phyloP scores from a whole-genome alignment of 2,797 vertebrate species.

The Mallotus villosus region DNA sequence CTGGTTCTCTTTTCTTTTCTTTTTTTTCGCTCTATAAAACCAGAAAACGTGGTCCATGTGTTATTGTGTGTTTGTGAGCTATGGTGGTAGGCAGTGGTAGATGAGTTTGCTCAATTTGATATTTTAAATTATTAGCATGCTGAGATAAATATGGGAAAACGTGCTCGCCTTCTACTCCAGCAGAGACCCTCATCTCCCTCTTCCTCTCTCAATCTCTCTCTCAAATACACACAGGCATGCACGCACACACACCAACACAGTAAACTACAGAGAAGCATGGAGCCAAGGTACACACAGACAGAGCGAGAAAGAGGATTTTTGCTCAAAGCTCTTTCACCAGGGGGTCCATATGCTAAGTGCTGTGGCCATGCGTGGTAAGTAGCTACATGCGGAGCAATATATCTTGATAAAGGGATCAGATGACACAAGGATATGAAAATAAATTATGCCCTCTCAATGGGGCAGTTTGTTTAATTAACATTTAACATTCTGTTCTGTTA shows the following conservation, averaged over 20 bases:
- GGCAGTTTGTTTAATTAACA: constrained; percentile 54
- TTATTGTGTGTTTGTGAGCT: background rate
- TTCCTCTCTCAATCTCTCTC: constrained; percentile 44
- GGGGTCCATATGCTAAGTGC: constrained; percentile 6
- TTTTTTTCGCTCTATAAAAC: constrained; percentile 15
- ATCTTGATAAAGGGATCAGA: constrained; percentile 36
- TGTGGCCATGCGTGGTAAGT: constrained; percentile 29
- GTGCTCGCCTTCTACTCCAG: constrained; percentile 19
- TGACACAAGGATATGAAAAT: constrained; percentile 42
- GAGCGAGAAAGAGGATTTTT: background rate
- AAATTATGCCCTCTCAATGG: constrained; percentile 27
- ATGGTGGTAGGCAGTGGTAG: background rate
- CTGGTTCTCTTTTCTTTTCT: constrained; percentile 28
- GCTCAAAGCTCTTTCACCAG: constrained; percentile 7
- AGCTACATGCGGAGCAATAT: constrained; percentile 24
- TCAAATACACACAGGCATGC: background rate
- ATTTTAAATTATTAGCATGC: constrained; percentile 30
- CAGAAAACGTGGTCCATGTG: background rate
- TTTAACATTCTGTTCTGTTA: constrained; percentile 44
- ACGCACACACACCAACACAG: background rate
- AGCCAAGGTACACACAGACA: background rate
- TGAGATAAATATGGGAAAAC: constrained; percentile 32
- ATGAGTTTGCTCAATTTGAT: background rate
- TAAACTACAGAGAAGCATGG: background rate
- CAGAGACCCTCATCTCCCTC: background rate